A percentile compares a stretch with the other conserved stretches of the same genome.
Evolutionary conservation across 2,797 vertebrate genomes (phyloP).

Genomic region (Rousettus madagascariensis): DNA sequence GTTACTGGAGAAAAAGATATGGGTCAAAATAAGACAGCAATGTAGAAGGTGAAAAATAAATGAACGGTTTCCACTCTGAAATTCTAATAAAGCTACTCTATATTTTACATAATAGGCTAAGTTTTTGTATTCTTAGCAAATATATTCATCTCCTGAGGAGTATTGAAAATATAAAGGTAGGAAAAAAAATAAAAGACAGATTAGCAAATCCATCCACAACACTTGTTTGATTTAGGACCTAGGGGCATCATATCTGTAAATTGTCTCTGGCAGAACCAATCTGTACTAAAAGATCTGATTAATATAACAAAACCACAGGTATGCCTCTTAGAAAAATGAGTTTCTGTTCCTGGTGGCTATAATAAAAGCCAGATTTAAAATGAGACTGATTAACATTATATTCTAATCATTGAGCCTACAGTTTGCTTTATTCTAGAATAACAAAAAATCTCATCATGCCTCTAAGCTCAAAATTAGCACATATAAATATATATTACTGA

Average conservation of each 20-base stretch:
- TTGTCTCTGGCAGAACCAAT: background rate
- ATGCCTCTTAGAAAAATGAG: background rate
- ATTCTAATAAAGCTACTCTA: conserved; percentile 1
- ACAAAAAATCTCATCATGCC: conserved; percentile 47
- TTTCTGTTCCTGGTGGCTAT: conserved; percentile 51
- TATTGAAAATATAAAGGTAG: conserved; percentile 3
- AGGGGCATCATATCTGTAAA: background rate
- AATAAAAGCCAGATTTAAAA: conserved; percentile 49
- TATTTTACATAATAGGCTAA: conserved; percentile 11
- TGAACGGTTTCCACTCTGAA: background rate
- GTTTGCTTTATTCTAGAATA: conserved; percentile 58
- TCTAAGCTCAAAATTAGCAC: conserved; percentile 63
- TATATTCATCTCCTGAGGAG: background rate
- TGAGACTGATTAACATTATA: conserved; percentile 29
- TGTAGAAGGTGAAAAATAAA: background rate
- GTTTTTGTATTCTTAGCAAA: background rate
- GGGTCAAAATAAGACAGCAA: background rate
- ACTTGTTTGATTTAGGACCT: background rate
- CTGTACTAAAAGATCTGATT: background rate
- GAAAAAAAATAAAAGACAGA: conserved; percentile 23
- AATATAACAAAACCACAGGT: conserved; percentile 16
- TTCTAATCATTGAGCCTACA: conserved; percentile 28
- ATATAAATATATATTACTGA: conserved; percentile 62
- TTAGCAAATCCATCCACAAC: background rate
- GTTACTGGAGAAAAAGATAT: background rate